A percentile compares a stretch with the other conserved stretches of the same genome.
Evolutionary conservation across 2,888 invertebrate genomes (phyloP).

Genomic region (Scaptomyza polygonia): DNA sequence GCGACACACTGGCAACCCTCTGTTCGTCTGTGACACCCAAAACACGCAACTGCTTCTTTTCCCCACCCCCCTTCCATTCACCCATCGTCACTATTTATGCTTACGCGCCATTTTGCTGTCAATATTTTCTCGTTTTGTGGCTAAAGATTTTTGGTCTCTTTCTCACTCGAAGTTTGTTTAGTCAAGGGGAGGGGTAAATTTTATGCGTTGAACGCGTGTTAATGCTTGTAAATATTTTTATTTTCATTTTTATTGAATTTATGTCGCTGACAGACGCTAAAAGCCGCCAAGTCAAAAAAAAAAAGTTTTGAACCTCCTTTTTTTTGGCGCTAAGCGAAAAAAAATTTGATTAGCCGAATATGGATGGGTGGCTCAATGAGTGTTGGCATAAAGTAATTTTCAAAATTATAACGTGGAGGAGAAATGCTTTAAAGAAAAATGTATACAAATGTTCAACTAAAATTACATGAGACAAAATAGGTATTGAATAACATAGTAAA

Average conservation of each 20-base stretch:
- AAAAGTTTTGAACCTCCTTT: constrained; percentile 12
- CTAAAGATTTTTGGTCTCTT: constrained; percentile 17
- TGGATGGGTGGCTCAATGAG: neutral
- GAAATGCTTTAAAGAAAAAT: too few species aligned
- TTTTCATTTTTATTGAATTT: constrained; percentile 82
- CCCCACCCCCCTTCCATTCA: neutral
- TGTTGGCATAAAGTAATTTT: constrained; percentile 45
- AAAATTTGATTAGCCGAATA: constrained; percentile 46
- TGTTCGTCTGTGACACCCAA: constrained; percentile 34
- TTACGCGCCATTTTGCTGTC: constrained; percentile 72
- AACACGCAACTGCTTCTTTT: neutral
- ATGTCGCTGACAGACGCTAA: constrained; percentile 51
- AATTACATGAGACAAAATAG: too few species aligned
- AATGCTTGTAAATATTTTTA: constrained; percentile 82
- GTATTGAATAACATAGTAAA: neutral
- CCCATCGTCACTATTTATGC: constrained; percentile 53
- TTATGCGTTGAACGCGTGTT: constrained; percentile 73
- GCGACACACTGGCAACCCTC: constrained; percentile 52
- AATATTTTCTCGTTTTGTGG: constrained; percentile 63
- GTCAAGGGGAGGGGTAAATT: constrained; percentile 25
- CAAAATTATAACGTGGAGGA: constrained; percentile 52
- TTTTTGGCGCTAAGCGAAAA: constrained; percentile 23
- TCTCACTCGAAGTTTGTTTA: neutral
- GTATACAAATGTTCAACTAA: too few species aligned
- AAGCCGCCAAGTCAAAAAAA: constrained; percentile 41